A percentile compares a stretch with the other conserved stretches of the same genome.
Conservation (phyloP, 2,888 invertebrate species). For the Lysandra bellargus region DNA sequence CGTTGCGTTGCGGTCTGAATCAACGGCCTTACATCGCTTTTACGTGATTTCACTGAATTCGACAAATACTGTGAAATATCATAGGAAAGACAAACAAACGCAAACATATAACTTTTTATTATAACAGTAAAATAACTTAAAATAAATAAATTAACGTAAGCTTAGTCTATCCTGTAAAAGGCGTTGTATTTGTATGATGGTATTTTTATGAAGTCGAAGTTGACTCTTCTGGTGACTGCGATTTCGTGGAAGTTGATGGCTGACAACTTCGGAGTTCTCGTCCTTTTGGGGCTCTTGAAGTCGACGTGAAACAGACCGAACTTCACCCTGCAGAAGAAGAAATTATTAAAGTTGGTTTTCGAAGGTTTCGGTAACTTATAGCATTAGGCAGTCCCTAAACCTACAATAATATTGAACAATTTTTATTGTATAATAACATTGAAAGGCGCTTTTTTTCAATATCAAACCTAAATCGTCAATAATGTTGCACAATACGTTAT, state of each 20-base stretch:
- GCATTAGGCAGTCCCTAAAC: neutral
- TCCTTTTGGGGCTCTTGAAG: conserved; percentile 61
- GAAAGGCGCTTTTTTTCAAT: too few species aligned
- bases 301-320: conserved; percentile 75
- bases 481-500: too few species aligned
- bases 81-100: neutral
- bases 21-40: too few species aligned
- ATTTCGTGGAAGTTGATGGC: conserved; percentile 67
- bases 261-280: conserved; percentile 70
- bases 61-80: too few species aligned
- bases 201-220: conserved; percentile 59
- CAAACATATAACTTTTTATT: neutral
- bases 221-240: conserved; percentile 58
- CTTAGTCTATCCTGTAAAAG: conserved; percentile 39
- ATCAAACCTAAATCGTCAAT: too few species aligned
- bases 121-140: conserved; percentile 28
- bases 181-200: conserved; percentile 44
- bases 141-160: conserved; percentile 32
- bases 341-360: neutral
- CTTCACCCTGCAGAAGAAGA: conserved; percentile 59
- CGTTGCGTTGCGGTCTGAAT: too few species aligned
- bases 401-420: too few species aligned
- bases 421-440: too few species aligned
- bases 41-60: too few species aligned
- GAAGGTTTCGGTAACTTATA: neutral